Evolutionary conservation across 2,113 vertebrate genomes (phyloP).

Genomic region (Nicator chloris): DNA sequence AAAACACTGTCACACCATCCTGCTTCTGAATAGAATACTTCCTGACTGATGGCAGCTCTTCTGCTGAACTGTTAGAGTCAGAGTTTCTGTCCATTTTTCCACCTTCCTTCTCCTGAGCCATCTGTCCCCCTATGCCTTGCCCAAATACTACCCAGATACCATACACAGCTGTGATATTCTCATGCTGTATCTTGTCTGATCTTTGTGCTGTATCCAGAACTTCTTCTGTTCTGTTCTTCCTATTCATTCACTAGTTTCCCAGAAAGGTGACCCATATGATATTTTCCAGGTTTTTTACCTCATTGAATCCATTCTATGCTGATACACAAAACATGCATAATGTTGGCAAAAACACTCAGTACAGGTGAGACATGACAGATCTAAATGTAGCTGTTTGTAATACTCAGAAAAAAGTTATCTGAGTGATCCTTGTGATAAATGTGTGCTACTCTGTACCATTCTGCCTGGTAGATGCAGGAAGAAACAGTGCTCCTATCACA

Average conservation of each 20-base stretch:
- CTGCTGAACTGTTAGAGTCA: background rate
- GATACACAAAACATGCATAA: background rate
- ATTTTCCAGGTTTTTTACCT: background rate
- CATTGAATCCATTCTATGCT: background rate
- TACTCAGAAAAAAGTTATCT: background rate
- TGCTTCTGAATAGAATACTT: background rate
- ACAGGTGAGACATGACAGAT: background rate
- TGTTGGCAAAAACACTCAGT: background rate
- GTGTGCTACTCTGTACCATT: background rate
- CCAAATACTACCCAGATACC: background rate
- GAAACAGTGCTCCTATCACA: background rate
- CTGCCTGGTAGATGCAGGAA: background rate
- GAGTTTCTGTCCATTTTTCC: background rate
- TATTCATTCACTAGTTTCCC: background rate
- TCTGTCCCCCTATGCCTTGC: background rate
- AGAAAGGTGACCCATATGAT: background rate
- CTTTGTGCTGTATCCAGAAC: background rate
- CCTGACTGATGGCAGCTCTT: background rate
- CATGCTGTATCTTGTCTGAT: background rate
- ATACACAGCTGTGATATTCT: background rate
- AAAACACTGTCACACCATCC: accelerated
- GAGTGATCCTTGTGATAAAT: background rate
- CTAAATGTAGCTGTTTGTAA: background rate
- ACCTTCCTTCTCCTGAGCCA: background rate
- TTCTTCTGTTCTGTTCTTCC: background rate